Evolutionary conservation across 2,797 vertebrate species (phyloP).

Genomic region (Alcedo atthis): DNA sequence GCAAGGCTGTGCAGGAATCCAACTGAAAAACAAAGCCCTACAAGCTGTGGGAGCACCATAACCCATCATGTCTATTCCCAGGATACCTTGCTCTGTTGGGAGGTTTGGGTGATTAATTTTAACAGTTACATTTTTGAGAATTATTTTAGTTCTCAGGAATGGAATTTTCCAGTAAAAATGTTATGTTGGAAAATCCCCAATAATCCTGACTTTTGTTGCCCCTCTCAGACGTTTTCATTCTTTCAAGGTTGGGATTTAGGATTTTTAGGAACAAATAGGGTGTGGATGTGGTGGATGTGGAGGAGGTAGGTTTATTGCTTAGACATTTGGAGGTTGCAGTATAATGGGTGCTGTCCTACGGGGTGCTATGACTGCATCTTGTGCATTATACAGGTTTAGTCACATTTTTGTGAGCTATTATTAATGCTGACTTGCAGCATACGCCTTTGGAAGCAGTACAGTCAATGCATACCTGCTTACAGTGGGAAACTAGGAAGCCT

Average conservation of each 20-base stretch:
- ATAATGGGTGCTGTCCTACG: constrained; percentile 8
- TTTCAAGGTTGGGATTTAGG: background rate
- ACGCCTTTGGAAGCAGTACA: constrained; percentile 65
- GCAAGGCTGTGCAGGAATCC: background rate
- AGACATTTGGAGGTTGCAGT: background rate
- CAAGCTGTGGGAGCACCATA: background rate
- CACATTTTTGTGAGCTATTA: constrained; percentile 67
- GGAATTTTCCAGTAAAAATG: background rate
- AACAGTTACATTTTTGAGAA: background rate
- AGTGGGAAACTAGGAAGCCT: constrained; percentile 64
- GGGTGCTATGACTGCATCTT: constrained; percentile 7
- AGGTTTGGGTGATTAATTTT: background rate
- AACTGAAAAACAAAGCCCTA: background rate
- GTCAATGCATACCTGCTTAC: constrained; percentile 60
- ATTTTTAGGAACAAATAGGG: background rate
- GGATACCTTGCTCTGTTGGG: background rate
- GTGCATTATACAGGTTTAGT: constrained; percentile 58
- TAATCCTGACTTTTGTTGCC: background rate
- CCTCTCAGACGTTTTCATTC: background rate
- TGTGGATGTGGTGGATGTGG: background rate
- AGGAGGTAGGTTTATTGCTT: background rate
- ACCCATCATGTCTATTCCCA: background rate
- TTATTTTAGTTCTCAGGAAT: background rate
- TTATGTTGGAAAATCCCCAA: background rate
- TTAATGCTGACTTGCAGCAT: constrained; percentile 61